Evolutionary conservation across 2,888 invertebrate genomes (phyloP).

Genomic region (Pristionchus arcanus): DNA sequence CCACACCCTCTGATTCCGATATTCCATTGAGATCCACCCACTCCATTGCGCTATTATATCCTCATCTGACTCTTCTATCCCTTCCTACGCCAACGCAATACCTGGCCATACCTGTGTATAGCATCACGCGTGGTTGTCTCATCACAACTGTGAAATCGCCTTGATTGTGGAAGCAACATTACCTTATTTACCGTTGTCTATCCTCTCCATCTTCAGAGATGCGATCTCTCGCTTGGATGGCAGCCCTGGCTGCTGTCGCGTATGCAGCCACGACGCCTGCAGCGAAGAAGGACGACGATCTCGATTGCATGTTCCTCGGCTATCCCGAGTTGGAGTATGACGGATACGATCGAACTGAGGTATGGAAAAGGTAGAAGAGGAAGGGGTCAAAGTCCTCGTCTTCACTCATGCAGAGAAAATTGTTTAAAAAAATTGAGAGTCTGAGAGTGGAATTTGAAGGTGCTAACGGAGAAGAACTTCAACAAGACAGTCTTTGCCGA

Average conservation of each 20-base stretch:
- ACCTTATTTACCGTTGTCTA: not conserved
- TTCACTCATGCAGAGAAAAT: not conserved
- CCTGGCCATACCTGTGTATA: no score
- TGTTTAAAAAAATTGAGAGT: not conserved
- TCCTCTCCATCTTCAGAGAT: slow-evolving; percentile 10
- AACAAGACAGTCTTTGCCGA: slow-evolving; percentile 79
- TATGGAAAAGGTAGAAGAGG: slow-evolving; percentile 2
- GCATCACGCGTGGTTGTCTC: no score
- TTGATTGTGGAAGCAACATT: no score
- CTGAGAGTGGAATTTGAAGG: slow-evolving; percentile 56
- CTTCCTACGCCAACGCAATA: not conserved
- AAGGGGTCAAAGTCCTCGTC: not conserved
- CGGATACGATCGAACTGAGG: slow-evolving; percentile 78
- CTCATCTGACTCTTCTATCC: not conserved
- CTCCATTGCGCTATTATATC: not conserved
- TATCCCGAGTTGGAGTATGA: slow-evolving; percentile 79
- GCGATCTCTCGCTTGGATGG: slow-evolving; percentile 52
- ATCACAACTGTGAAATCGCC: no score
- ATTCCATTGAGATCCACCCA: slow-evolving; percentile 26
- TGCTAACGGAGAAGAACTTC: slow-evolving; percentile 78
- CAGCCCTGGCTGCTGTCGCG: slow-evolving; percentile 46
- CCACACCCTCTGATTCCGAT: not conserved
- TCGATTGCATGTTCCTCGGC: slow-evolving; percentile 79
- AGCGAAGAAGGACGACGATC: slow-evolving; percentile 65
- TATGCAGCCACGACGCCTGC: not conserved